Evolutionary conservation across 2,113 vertebrate genomes (phyloP), one percentile per base, ranked within the genome.

Genomic region (Peromyscus polionotus): DNA sequence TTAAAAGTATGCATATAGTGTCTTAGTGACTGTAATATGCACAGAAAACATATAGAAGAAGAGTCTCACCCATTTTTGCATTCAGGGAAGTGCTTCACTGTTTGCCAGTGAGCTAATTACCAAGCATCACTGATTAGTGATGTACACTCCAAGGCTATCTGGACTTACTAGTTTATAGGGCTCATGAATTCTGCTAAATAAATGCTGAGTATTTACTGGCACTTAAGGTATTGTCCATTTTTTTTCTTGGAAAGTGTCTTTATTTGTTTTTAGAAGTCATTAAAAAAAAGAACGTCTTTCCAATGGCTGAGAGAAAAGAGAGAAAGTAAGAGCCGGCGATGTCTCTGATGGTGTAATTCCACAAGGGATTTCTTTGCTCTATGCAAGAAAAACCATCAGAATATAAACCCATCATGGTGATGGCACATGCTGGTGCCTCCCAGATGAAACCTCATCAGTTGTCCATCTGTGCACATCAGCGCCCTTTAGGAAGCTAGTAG

Each of bases 161-260:
- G 19, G 36, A 88, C 16, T 70, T 90, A 90, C 28, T 85, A 67
- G 16, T 86, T 93, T 70, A 8, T 2, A 8, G 51, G 28, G 14
- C 31, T 94, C 26, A 24, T 67, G 63, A 89, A 94, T 90, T 95
- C 85, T 76, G 42, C 91, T 87, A 70, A 96, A 89, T 48, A 86
- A 90, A 93, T 31, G 31, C 17, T 70, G 10, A 92, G 33, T 33
- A 93, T 59, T 92, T 51, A 91, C 31, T 95, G 33, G 88, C 3
- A 54, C 33, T 63, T 54, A 75, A 92, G 61, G 10, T 63, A 59
- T 3, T 76, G 2, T 17, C 24, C 28, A 11, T n/a, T 70, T 68
- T 80, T 96, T 89, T 92, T 48, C 68, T 63, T 90, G 1, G 5
- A 88, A 36, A n/a, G 65, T 45, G 86, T 48, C 54, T 87, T 84